Evolutionary conservation across 2,797 vertebrate genomes (phyloP), one percentile per base, ranked within the genome.

Genomic region (Catharus ustulatus): DNA sequence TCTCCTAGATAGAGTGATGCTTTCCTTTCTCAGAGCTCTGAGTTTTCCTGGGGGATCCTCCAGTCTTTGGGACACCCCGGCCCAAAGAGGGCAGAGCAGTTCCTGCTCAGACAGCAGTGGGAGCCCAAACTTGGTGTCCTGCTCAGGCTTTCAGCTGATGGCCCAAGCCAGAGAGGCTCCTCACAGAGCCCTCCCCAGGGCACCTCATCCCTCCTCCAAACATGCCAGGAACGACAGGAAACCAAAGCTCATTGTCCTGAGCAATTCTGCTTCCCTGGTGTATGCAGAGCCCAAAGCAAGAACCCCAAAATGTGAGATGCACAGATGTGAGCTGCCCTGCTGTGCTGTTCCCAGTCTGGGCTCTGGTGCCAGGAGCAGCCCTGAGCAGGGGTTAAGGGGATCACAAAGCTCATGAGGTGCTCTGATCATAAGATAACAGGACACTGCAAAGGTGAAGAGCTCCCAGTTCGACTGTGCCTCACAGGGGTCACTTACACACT

Each of bases 381-480:
- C 66, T n/a, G 59, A 57, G 4, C 63, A 57, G 45, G 21, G n/a
- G 4, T 13, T 11, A 2, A 1, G 36, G 75, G 45, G 26, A 15
- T 43, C 59, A 36, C 78, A 57, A 11, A 51, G 24, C 48, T 52
- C 10, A 4, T 6, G 27, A 34, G 42, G 24, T 14, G 42, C 18
- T 30, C 68, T 68, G 49, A 32, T 55, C 59, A 6, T 21, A 7
- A 24, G 34, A 15, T 6, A 71, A 40, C 0, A 0, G 63, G 63
- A 71, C 23, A 46, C 32, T 85, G 75, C 68, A 89, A 74, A 77
- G 46, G 26, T 20, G 84, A 73, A 59, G n/a, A 74, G n/a, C 18
- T 80, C 61, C 72, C 0, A 0, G 10, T 66, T 43, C 0, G 0
- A 13, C 62, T 75, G 22, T 77, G 27, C 57, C 64, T 62, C 6